Percentiles rank a stretch among this genome's conserved stretches.
Conservation (phyloP, 1,140 invertebrate species). For the Gyrodactylus salaris region DNA sequence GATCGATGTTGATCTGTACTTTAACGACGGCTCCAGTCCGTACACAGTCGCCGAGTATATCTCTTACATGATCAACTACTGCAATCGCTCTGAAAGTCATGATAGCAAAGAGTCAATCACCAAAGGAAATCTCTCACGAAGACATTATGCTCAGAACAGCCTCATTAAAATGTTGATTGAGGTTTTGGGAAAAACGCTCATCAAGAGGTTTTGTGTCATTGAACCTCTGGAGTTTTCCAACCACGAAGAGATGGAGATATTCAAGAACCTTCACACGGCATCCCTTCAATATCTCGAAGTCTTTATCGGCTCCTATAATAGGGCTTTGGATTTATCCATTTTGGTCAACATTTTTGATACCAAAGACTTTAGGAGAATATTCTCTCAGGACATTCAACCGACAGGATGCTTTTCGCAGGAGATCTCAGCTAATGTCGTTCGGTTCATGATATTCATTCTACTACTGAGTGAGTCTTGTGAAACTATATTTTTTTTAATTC, state of each 20-base stretch:
- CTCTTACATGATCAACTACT: neutral
- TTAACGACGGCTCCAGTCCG: neutral
- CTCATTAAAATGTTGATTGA: neutral
- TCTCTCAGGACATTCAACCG: neutral
- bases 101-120: neutral
- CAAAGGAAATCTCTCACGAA: neutral
- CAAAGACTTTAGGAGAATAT: neutral
- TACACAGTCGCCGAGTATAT: neutral
- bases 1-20: neutral
- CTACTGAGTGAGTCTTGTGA: neutral
- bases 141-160: neutral
- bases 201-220: neutral
- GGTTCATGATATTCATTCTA: neutral
- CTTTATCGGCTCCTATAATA: neutral
- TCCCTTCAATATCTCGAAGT: neutral
- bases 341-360: neutral
- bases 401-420: neutral
- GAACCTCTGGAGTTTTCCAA: neutral
- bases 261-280: neutral
- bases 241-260: neutral
- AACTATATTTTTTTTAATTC: neutral
- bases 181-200: neutral
- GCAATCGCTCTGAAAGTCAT: neutral
- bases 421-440: neutral
- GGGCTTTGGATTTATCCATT: neutral